Evolutionary conservation across 53 echinoderm and acorn worm species (phyloP), one percentile per base, ranked within the genome.

Genomic region (Astropecten irregularis): DNA sequence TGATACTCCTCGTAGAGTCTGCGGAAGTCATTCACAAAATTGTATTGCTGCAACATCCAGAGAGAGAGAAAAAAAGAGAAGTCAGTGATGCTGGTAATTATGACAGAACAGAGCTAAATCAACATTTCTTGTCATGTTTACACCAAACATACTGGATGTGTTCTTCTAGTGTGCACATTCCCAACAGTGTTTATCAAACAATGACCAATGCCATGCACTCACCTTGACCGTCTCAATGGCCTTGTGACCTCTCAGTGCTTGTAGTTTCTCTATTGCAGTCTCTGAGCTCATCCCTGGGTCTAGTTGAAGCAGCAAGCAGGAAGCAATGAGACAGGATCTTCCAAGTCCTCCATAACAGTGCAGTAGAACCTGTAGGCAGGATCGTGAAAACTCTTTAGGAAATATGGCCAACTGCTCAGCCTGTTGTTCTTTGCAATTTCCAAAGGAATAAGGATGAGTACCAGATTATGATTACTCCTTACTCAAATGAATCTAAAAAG

Each of bases 191-290:
- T 14, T 46, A 8, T 14, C 8, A 46, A 9, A 9, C 18, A 9
- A 8, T 9, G 10, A 9, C 18, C 28, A 59, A 9, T 9, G 10
- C 7, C 28, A 27, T 27, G 28, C 60, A 77, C 84, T 25, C 66
- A 95, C 95, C 91, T 89, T 95, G 34, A 95, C 84, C 54, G 95
- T 95, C 71, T 95, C 91, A n/a, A 95, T 95, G 18, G 95, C 95
- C 62, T 89, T 68, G 22, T 91, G 83, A 2, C 95, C 95, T 69
- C 90, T 93, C 66, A 93, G 55, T 33, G 76, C 64, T 55, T 88
- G 73, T n/a, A 95, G 27, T 65, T 37, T 83, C 28, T 70, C 72
- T 34, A 95, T 91, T 0, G 91, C 91, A 16, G 76, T 52, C 73
- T 95, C 93, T 58, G 88, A 66, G n/a, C 74, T 58, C 68, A 95